Evolutionary conservation across 2,797 vertebrate genomes (phyloP), one percentile per base, ranked within the genome.

Genomic region (Micromesistius poutassou): DNA sequence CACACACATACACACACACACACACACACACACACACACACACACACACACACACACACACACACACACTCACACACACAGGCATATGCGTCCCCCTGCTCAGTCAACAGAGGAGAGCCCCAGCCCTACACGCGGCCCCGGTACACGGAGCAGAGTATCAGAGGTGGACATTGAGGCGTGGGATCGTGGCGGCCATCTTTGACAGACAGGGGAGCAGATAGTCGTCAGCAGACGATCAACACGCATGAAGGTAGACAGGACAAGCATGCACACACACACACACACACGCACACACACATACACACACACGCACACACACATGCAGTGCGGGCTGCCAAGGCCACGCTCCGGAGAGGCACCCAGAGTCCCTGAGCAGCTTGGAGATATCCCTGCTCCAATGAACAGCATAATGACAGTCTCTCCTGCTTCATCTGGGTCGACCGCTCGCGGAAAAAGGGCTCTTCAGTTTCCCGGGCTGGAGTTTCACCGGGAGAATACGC

Each of bases 401-500:
- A 92, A 89, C 91, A 93, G 91, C 90, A 92, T 92, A 92, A 93
- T 93, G 87, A 91, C 90, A 86, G 88, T 89, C 90, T 89, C 89
- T 89, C 87, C 89, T 87, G 82, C 86, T 86, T 91, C 91, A 90
- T 85, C 87, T 68, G 79, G 86, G 85, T 85, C 70, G 79, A 83
- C 85, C 83, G 66, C 87, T 46, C 83, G 87, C 83, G 90, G 90
- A 92, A 92, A n/a, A 90, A 88, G 88, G 87, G 82, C 86, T 82
- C 84, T 50, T 78, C 74, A 84, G 79, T 79, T 30, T 77, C 82
- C 86, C 84, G 82, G 76, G 79, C 87, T 76, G 87, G 86, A 81
- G 50, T 90, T 87, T 83, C 88, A 88, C 83, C 85, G 79, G 79
- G 80, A 84, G 88, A 85, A 7, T 38, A 38, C 36, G 36, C 9